These are phyloP conservation scores for Lacanobia oleracea DNA, from an alignment of 2,888 invertebrate genomes.

Conservation along the genomic window DNA sequence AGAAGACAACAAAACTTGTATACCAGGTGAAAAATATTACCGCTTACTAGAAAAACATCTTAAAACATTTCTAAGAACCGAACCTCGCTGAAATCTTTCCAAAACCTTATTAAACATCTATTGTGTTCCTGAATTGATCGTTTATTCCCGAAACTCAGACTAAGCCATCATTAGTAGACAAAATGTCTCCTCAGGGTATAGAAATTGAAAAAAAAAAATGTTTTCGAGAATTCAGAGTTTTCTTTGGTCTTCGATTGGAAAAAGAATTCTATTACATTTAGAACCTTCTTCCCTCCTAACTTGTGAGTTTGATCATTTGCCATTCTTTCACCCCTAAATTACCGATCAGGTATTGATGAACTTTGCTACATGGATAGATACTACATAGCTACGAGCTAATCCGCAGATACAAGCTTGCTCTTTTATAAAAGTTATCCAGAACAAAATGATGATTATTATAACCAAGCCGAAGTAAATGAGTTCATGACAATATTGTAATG, in stretches of 20 bases:
- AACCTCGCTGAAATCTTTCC: not conserved
- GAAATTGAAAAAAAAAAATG: constrained; percentile 15
- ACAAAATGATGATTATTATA: too few relatives aligned
- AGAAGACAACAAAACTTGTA: not conserved
- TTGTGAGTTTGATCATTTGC: too few relatives aligned
- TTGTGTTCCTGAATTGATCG: constrained; percentile 48
- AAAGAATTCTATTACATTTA: not conserved
- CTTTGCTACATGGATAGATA: too few relatives aligned
- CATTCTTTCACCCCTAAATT: too few relatives aligned
- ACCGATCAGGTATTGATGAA: too few relatives aligned
- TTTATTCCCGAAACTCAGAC: constrained; percentile 23
- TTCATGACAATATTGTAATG: too few relatives aligned
- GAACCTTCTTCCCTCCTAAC: too few relatives aligned
- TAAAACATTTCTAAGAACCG: not conserved
- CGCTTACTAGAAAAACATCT: not conserved
- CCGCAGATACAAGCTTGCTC: too few relatives aligned
- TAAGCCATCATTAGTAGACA: constrained; percentile 20
- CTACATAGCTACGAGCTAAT: too few relatives aligned
- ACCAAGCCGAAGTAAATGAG: too few relatives aligned
- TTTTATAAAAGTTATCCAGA: too few relatives aligned
- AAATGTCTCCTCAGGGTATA: constrained; percentile 11
- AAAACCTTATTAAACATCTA: constrained; percentile 39
- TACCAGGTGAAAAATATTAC: not conserved
- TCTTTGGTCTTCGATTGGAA: not conserved
- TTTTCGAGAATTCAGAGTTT: not conserved